Base-by-base conservation (phyloP, 2,797 vertebrate species). In the Distichodus sexfasciatus region DNA sequence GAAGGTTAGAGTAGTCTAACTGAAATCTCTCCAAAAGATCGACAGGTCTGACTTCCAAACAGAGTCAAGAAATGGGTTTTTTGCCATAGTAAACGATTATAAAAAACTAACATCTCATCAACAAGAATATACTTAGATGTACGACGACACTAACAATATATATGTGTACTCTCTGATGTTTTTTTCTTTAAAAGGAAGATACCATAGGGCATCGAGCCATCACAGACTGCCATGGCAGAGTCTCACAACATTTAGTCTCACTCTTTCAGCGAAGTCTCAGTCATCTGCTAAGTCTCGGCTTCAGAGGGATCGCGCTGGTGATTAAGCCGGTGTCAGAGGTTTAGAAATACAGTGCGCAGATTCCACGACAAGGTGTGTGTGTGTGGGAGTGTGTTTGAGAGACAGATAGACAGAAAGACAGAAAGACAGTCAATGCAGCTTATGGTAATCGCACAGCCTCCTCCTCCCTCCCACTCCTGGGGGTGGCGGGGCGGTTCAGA, bases 291-390 rank as follows among this genome's bases (percentile, higher is more conserved):
- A 75, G 57, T 63, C 53, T 73, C 53, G 64, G 64, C 54, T 36
- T 72, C 66, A 62, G 54, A 17, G 59, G 44, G 7, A 19, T 66
- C 14, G 41, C 68, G 78, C 76, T 53, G 23, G 59, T 63, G 38
- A 77, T 80, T 72, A 79, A 87, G 87, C 83, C 76, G 82, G 87
- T 88, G 88, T 79, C 71, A 63, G 77, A 57, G 63, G 21, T 53
- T 74, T 71, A 62, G 61, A 78, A 82, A 84, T 86, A 90, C 87
- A 90, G 90, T 90, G 88, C 88, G 87, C 88, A 90, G 86, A 89
- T 84, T 78, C 74, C 60, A 35, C 69, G 76, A 69, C 79, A 72
- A 61, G 75, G 58, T 78, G 68, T 70, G 70, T 83, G 70, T 81
- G 28, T 83, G 51, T 77, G 53, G 73, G 74, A 68, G 61, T 81